Percentiles rank a stretch among this genome's conserved stretches.
phyloP scores from a whole-genome alignment of 2,113 vertebrate genomes.

The Trichomycterus rosablanca region DNA sequence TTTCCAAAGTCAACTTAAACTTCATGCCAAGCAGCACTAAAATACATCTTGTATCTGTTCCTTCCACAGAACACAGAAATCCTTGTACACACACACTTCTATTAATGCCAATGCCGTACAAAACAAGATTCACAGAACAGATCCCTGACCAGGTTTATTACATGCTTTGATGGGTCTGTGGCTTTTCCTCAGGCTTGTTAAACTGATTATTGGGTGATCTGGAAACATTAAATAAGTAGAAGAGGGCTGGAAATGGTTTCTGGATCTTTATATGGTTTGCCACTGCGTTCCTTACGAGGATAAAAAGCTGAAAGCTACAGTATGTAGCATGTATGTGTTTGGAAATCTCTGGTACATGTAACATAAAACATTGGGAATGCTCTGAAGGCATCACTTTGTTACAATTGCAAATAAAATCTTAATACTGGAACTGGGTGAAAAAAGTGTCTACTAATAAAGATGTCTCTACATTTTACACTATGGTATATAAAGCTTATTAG shows the following conservation, averaged over 20 bases:
- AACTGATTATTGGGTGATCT: not conserved
- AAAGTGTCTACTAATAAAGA: no score
- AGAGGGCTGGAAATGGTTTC: not conserved
- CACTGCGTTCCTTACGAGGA: no score
- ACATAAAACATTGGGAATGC: no score
- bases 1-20: not conserved
- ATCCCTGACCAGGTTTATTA: constrained; percentile 1
- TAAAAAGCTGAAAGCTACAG: no score
- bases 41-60: constrained; percentile 23
- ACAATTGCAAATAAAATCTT: no score
- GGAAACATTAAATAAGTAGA: not conserved
- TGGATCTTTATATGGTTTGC: no score
- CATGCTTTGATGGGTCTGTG: not conserved
- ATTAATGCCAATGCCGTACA: constrained; percentile 51
- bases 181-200: constrained; percentile 25
- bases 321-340: no score
- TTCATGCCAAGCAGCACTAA: constrained; percentile 32
- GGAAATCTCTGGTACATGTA: no score
- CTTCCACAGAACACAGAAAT: constrained; percentile 42
- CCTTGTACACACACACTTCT: constrained; percentile 40
- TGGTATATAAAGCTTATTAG: no score
- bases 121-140: constrained; percentile 38
- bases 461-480: no score
- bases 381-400: no score
- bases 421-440: no score